Base-by-base conservation (phyloP, 2,113 vertebrate genomes). In the Otocyon megalotis region DNA sequence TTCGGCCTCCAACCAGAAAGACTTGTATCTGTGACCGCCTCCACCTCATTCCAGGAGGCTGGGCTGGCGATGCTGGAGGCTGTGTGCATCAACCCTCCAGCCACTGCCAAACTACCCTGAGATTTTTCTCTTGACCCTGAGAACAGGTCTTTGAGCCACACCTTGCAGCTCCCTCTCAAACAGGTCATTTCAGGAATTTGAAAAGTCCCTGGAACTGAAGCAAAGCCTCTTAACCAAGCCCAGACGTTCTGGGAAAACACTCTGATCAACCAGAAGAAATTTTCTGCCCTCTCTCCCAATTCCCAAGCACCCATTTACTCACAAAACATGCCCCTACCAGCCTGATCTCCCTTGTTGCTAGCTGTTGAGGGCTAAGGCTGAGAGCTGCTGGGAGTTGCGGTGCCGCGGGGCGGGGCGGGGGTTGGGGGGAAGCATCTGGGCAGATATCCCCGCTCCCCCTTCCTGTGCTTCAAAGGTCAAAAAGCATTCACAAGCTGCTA, bases 101-200 rank as follows among this genome's bases (percentile, higher is more conserved):
- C 30, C 28, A 15, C 20, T 6, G 35, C 28, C 62, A 32, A 30
- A 30, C 56, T 20, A 53, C 3, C 24, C 48, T 35, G 20, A 28
- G 62, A 16, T 7, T 50, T 77, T 94, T 79, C n/a, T 76, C 63
- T 35, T 83, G 63, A 94, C 28, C 50, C 24, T 10, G 79, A 79
- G 54, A 65, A 56, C 77, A 80, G 32, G 92, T 89, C 32, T 79
- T 50, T 26, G 72, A 72, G 10, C 63, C 58, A 80, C 26, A 19
- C 63, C 24, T 84, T 69, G 74, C 58, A 54, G 8, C 58, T 72
- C 67, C 82, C 19, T 85, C 71, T 72, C 67, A 69, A 84, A 37
- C 79, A 97, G 67, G 56, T 94, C 92, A 83, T 58, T 93, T 88
- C 93, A 96, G 53, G 80, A 76, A 92, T 96, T 69, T 26, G 35